phyloP scores from a whole-genome alignment of 1,140 invertebrate species.

The Paraescarpia echinospica region DNA sequence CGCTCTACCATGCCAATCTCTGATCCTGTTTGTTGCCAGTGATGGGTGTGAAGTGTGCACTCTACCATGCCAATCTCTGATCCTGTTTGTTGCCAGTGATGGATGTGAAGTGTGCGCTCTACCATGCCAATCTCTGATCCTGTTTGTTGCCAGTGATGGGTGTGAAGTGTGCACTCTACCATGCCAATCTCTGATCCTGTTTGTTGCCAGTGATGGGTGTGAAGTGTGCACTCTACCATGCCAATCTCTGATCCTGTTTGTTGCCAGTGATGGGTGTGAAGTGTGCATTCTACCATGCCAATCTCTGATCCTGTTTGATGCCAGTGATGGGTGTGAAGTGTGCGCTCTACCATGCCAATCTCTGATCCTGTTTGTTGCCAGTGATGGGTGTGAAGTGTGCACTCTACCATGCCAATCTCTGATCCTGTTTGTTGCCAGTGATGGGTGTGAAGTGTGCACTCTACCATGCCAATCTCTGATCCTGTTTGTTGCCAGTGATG shows the following conservation, averaged over 20 bases:
- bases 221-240: constrained; percentile 74
- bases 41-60: constrained; percentile 59
- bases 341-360: constrained; percentile 77
- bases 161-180: constrained; percentile 69
- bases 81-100: constrained; percentile 48
- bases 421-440: constrained; percentile 45
- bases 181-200: constrained; percentile 80
- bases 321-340: constrained; percentile 59
- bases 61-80: constrained; percentile 85
- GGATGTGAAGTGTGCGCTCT: constrained; percentile 64
- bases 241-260: constrained; percentile 68
- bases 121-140: constrained; percentile 85
- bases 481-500: constrained; percentile 47
- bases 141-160: constrained; percentile 51
- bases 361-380: constrained; percentile 61
- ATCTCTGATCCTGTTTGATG: constrained; percentile 62
- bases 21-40: constrained; percentile 47
- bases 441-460: constrained; percentile 62
- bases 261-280: constrained; percentile 56
- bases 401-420: constrained; percentile 83
- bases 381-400: constrained; percentile 58
- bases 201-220: constrained; percentile 54
- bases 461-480: constrained; percentile 85
- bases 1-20: constrained; percentile 81
- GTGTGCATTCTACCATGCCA: constrained; percentile 77